phyloP scores from a whole-genome alignment of 2,888 invertebrate species.

The Acanthosepion lycidas region DNA sequence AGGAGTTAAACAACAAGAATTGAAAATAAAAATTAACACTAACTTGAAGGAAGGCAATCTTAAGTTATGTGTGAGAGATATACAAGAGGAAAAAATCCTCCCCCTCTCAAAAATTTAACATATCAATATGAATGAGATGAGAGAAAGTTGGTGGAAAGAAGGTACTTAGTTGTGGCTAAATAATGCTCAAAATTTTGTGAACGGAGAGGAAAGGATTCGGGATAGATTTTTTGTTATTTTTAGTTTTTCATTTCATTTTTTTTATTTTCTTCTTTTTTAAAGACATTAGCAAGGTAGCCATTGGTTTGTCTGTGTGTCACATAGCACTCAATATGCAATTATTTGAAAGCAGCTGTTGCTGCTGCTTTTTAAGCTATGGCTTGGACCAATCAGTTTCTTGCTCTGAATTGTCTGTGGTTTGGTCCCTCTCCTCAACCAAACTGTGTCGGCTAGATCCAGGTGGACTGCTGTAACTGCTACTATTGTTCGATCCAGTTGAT shows the following conservation, averaged over 20 bases:
- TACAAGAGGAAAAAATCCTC: neutral
- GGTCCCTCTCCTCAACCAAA: slow-evolving; percentile 55
- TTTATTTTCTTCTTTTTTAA: neutral
- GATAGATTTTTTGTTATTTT: neutral
- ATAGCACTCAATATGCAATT: neutral
- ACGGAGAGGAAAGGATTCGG: slow-evolving; percentile 11
- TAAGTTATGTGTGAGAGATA: slow-evolving; percentile 33
- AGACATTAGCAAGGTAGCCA: slow-evolving; percentile 7
- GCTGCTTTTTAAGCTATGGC: neutral
- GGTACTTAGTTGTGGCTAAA: neutral
- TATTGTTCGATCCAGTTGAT: slow-evolving; percentile 83
- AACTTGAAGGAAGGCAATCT: neutral
- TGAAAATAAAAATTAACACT: neutral
- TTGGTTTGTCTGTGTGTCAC: neutral
- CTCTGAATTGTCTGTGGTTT: slow-evolving; percentile 53
- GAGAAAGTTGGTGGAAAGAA: neutral
- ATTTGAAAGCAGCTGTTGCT: neutral
- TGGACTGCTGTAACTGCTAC: slow-evolving; percentile 84
- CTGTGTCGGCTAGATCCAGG: slow-evolving; percentile 74
- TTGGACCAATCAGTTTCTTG: slow-evolving; percentile 42
- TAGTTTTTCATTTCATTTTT: too few relatives aligned
- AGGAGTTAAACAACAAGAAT: neutral
- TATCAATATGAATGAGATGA: neutral
- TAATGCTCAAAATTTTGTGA: too few relatives aligned
- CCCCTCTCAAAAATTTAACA: neutral